Evolutionary conservation across 2,888 invertebrate species (phyloP), one percentile per base, ranked within the genome.

Genomic region (Xanthorhoe spadicearia): DNA sequence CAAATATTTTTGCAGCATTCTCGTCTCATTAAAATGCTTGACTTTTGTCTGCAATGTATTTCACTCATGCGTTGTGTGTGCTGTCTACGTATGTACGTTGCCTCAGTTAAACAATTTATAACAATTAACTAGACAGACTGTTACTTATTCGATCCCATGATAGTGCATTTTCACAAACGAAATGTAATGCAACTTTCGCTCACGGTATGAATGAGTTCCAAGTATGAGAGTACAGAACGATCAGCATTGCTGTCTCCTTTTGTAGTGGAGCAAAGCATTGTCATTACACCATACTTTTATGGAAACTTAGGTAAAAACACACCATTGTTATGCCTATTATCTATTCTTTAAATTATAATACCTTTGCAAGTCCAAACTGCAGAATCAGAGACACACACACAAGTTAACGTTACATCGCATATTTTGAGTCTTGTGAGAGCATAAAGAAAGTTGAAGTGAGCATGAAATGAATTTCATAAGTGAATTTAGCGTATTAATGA

Each of bases 161-260:
- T 85, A 85, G 75, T 82, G 80, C 80, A 84, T 86, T 87, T 90
- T 89, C 88, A 84, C 86, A 84, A 82, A 85, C 81, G 78, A 84
- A 85, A 82, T 83, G 79, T 82, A 81, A 84, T 80, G 77, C 75
- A 77, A 87, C 92, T 92, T 92, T 92, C 92, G 86, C 89, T 76
- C 60, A 76, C 64, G 70, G 82, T 67, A 61, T 68, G 68, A 68
- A 68, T 58, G 64, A 67, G 67, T 64, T 61, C 66, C 55, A 55
- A 56, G 60, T 60, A 60, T 55, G 64, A 67, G 67, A 63, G 49
- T 9, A 62, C 52, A 60, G 56, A 59, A 67, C 52, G 43, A 23
- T 67, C 38, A 59, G 60, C 60, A 67, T 63, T 48, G 17, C 55
- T 63, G 60, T 61, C 51, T 63, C 49, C 58, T 62, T 66, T 61